Evolutionary conservation across 2,113 vertebrate genomes (phyloP).

Genomic region (Phaetusa simplex): DNA sequence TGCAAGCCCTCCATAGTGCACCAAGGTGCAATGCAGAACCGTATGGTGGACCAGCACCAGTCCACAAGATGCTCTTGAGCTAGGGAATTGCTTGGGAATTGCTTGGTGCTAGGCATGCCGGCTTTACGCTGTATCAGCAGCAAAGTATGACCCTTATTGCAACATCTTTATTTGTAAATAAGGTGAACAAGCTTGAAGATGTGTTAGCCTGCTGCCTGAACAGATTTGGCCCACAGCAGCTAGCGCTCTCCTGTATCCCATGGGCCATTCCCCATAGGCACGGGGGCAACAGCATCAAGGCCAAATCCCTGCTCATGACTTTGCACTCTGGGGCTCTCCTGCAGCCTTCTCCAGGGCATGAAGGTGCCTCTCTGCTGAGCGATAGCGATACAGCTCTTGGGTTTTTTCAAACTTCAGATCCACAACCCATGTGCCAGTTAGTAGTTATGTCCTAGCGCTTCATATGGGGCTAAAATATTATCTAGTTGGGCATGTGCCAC

Average conservation of each 20-base stretch:
- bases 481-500: background rate
- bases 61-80: rapidly evolving
- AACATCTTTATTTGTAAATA: background rate
- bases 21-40: rapidly evolving
- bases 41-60: rapidly evolving
- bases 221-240: background rate
- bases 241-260: background rate
- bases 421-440: background rate
- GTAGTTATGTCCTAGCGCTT: background rate
- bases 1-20: background rate
- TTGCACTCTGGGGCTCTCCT: background rate
- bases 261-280: background rate
- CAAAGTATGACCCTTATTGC: background rate
- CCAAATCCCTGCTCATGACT: background rate
- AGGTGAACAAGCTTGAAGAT: background rate
- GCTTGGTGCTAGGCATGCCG: rapidly evolving
- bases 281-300: rapidly evolving
- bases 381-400: background rate
- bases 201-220: background rate
- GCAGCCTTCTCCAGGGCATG: background rate
- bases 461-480: background rate
- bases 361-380: background rate
- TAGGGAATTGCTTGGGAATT: background rate
- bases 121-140: background rate
- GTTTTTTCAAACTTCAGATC: background rate